phyloP scores from a whole-genome alignment of 2,797 vertebrate species.

The Myoxocephalus aenaeus region DNA sequence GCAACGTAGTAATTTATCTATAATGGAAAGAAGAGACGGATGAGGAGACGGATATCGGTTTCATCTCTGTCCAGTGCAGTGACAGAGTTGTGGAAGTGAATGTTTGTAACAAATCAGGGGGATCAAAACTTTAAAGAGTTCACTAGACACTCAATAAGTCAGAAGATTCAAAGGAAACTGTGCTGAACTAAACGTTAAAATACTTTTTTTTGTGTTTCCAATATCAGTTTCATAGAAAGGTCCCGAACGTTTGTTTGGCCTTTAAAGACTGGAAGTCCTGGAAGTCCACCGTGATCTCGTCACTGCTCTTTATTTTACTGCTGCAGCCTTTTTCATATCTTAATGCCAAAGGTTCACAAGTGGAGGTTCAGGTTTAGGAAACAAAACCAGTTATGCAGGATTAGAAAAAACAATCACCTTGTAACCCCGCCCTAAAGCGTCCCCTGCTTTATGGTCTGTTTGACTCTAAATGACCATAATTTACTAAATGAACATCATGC shows the following conservation, averaged over 20 bases:
- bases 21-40: conserved; percentile 19
- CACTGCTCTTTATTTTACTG: too few species aligned
- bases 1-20: neutral
- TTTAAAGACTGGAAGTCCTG: neutral
- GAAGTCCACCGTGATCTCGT: neutral
- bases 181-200: neutral
- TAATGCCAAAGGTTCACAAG: too few species aligned
- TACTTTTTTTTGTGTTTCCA: neutral
- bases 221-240: neutral
- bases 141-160: neutral
- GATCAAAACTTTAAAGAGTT: neutral
- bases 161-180: neutral
- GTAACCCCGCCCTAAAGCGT: too few species aligned
- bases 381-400: too few species aligned
- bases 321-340: too few species aligned
- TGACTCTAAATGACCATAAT: too few species aligned
- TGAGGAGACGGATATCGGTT: conserved; percentile 10
- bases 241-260: neutral
- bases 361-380: too few species aligned
- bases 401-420: too few species aligned
- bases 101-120: neutral
- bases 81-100: neutral
- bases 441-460: too few species aligned
- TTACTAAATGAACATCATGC: too few species aligned
- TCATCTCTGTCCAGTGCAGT: neutral